Percentiles rank a stretch among this genome's conserved stretches.
phyloP scores from a whole-genome alignment of 2,888 invertebrate genomes.

The Stictocephala bisonia region DNA sequence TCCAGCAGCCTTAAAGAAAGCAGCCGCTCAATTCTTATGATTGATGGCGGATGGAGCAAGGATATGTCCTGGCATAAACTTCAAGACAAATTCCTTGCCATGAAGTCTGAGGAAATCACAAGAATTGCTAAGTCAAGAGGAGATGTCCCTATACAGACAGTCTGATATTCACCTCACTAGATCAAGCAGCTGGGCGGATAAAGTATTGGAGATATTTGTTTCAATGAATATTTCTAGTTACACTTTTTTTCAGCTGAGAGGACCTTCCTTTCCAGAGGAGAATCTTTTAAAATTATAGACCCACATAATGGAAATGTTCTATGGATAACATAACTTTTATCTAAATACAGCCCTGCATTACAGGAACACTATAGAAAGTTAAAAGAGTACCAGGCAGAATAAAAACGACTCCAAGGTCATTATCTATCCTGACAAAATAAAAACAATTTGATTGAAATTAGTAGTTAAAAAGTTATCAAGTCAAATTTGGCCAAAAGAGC shows the following conservation, averaged over 20 bases:
- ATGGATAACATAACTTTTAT: constrained; percentile 48
- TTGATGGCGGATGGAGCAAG: constrained; percentile 22
- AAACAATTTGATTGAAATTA: background rate
- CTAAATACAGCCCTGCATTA: constrained; percentile 47
- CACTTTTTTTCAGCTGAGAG: constrained; percentile 47
- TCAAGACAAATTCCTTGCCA: constrained; percentile 23
- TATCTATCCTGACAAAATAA: too few relatives aligned
- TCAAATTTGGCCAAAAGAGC: constrained; percentile 48
- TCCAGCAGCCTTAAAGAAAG: constrained; percentile 24
- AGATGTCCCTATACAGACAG: constrained; percentile 20
- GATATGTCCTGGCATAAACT: constrained; percentile 29
- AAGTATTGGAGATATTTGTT: constrained; percentile 51
- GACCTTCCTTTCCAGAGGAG: constrained; percentile 53
- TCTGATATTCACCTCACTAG: constrained; percentile 26
- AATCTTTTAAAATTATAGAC: constrained; percentile 46
- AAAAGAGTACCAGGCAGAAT: too few relatives aligned
- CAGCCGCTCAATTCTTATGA: constrained; percentile 21
- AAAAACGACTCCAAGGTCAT: too few relatives aligned
- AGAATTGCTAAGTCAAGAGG: constrained; percentile 39
- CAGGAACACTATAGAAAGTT: too few relatives aligned
- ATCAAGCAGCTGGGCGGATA: constrained; percentile 49
- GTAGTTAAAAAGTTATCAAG: constrained; percentile 45
- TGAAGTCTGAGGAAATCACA: constrained; percentile 38
- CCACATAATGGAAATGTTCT: constrained; percentile 54
- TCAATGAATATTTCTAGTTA: constrained; percentile 51